Evolutionary conservation across 37 sponge, comb jelly and placozoan genomes (phyloP).

Genomic region (Halichondria panicea): DNA sequence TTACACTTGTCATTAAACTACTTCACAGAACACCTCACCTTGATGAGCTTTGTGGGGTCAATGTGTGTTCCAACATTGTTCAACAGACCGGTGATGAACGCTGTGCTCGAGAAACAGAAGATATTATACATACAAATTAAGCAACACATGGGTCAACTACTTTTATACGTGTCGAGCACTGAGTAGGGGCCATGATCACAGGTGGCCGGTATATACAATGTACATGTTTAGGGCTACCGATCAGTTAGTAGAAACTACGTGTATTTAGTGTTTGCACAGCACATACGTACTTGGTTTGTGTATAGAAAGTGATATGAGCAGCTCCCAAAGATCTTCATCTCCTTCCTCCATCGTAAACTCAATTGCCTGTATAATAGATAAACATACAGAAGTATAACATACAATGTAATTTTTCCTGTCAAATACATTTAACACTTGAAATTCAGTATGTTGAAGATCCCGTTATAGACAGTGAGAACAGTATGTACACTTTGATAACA

Average conservation of each 20-base stretch:
- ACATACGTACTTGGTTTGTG: conserved; percentile 20
- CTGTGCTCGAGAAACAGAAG: not conserved
- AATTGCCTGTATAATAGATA: conserved; percentile 62
- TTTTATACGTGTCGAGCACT: not conserved
- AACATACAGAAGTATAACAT: not conserved
- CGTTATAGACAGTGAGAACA: too few species aligned
- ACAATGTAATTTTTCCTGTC: not conserved
- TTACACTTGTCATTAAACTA: too few species aligned
- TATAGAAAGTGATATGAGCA: conserved; percentile 52
- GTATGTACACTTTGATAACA: too few species aligned
- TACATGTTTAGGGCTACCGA: not conserved
- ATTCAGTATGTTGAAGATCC: too few species aligned
- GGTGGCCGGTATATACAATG: too few species aligned
- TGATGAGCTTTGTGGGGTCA: conserved; percentile 82
- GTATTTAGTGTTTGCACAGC: not conserved
- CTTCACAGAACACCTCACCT: too few species aligned
- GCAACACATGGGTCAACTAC: not conserved
- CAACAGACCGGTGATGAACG: conserved; percentile 84
- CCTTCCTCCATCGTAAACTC: conserved; percentile 90
- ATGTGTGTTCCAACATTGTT: conserved; percentile 93
- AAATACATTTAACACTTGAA: not conserved
- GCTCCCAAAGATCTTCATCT: conserved; percentile 94
- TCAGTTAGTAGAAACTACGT: not conserved
- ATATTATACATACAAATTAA: too few species aligned
- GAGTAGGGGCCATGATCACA: not conserved